phyloP scores from a whole-genome alignment of 1,140 invertebrate species.

The Helicoverpa armigera region DNA sequence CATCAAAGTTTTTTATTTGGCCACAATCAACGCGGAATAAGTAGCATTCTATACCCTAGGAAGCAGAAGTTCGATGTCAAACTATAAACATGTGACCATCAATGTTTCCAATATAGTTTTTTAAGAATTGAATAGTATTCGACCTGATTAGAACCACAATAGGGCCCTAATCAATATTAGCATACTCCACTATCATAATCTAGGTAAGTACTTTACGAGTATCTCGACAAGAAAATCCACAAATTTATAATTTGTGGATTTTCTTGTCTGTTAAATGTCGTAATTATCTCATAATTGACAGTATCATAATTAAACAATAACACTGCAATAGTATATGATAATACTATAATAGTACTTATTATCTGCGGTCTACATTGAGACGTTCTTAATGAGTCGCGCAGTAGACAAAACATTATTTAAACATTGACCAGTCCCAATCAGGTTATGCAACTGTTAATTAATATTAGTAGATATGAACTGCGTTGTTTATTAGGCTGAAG shows the following conservation, averaged over 20 bases:
- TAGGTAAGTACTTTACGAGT: not conserved
- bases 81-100: too few relatives aligned
- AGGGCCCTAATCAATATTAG: conserved; percentile 8
- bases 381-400: conserved; percentile 6
- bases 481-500: not conserved
- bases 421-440: conserved; percentile 13
- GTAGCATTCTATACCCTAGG: too few relatives aligned
- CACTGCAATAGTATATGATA: conserved; percentile 22
- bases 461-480: not conserved
- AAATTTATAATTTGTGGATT: conserved; percentile 28
- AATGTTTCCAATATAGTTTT: not conserved
- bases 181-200: not conserved
- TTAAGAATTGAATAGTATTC: not conserved
- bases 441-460: not conserved
- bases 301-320: conserved; percentile 31
- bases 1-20: too few relatives aligned
- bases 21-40: too few relatives aligned
- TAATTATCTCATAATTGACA: conserved; percentile 25
- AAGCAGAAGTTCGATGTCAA: too few relatives aligned
- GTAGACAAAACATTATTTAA: conserved; percentile 36
- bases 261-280: too few relatives aligned
- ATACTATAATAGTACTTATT: conserved; percentile 6
- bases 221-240: conserved; percentile 10
- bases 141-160: not conserved
- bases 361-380: conserved; percentile 12